Percentiles rank a stretch among this genome's conserved stretches.
Evolutionary conservation across 2,113 vertebrate species (phyloP).

Genomic region (Morone chrysops): DNA sequence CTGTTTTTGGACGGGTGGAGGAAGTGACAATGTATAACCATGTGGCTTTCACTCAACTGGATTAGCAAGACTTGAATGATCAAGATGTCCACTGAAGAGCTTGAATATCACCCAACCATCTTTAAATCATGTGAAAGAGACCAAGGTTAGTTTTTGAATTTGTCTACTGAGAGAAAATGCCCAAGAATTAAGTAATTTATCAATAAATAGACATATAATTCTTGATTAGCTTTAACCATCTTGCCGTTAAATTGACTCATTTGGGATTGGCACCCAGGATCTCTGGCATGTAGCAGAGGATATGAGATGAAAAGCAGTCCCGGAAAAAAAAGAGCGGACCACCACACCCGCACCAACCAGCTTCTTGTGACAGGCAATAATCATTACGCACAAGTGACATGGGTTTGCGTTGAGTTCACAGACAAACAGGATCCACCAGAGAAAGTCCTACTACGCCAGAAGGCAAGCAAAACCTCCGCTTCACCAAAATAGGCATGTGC

Average conservation of each 20-base stretch:
- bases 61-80: conserved; percentile 32
- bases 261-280: conserved; percentile 7
- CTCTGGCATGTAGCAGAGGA: not conserved
- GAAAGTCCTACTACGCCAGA: not conserved
- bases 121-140: conserved; percentile 21
- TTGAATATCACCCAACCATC: conserved; percentile 16
- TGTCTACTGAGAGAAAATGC: conserved; percentile 7
- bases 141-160: conserved; percentile 20
- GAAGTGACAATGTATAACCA: conserved; percentile 11
- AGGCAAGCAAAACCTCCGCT: not conserved
- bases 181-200: conserved; percentile 16
- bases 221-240: not conserved
- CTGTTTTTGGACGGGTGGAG: not conserved
- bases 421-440: conserved; percentile 7
- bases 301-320: conserved; percentile 7
- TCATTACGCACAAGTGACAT: not conserved
- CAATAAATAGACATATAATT: conserved; percentile 21
- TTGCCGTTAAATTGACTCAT: conserved; percentile 12
- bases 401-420: not conserved
- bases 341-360: not conserved
- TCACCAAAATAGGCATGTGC: not conserved
- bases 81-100: conserved; percentile 31
- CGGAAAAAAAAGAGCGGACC: conserved; percentile 10
- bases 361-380: conserved; percentile 1
- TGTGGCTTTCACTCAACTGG: conserved; percentile 10